Evolutionary conservation across 2,797 vertebrate species (phyloP).

Genomic region (Huso huso): DNA sequence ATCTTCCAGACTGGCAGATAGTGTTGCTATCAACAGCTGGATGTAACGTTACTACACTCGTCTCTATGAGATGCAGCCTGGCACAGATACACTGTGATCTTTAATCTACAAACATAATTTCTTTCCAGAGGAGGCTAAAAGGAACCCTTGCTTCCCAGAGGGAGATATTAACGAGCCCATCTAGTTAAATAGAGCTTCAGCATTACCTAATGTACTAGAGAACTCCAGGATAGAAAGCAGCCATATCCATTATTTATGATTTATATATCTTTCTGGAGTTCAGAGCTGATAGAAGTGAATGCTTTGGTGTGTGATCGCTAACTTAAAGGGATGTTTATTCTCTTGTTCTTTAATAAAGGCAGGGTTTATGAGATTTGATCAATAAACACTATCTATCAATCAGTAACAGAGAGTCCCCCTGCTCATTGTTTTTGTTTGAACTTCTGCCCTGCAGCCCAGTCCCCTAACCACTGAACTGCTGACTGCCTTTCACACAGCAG

Average conservation of each 20-base stretch:
- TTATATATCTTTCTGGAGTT: constrained; percentile 59
- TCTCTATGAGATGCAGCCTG: constrained; percentile 7
- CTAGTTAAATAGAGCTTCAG: constrained; percentile 72
- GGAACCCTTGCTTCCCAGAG: constrained; percentile 43
- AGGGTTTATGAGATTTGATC: constrained; percentile 33
- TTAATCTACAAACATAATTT: constrained; percentile 33
- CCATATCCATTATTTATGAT: constrained; percentile 71
- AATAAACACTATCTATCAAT: constrained; percentile 22
- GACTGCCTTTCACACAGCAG: background rate
- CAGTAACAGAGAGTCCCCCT: background rate
- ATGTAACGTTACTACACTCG: background rate
- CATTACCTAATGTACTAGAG: constrained; percentile 72
- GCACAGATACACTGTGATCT: constrained; percentile 25
- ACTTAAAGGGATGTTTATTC: constrained; percentile 49
- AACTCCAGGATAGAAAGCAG: constrained; percentile 62
- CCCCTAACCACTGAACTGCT: background rate
- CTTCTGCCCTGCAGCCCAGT: background rate
- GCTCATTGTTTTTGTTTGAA: no score
- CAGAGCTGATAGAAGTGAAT: constrained; percentile 36
- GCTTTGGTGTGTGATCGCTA: constrained; percentile 51
- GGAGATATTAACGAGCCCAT: constrained; percentile 75
- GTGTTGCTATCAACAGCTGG: background rate
- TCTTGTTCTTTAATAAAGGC: constrained; percentile 32
- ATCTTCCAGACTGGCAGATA: no score
- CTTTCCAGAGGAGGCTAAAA: constrained; percentile 34